Conservation (phyloP, 2,797 vertebrate genomes). For the Tauraco hartlaubi region DNA sequence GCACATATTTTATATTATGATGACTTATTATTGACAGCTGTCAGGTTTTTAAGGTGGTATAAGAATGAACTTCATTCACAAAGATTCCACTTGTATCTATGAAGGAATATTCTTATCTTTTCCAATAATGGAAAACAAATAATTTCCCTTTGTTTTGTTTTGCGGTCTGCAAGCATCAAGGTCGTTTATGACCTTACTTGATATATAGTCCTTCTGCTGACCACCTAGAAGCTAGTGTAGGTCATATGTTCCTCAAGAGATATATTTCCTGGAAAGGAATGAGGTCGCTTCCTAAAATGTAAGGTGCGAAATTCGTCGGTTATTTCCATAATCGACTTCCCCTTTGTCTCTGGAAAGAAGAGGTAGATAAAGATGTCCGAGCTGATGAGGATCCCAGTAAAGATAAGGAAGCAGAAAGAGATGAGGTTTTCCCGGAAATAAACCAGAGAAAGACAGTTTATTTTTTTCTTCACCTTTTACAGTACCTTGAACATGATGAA, state of each 20-base stretch:
- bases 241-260: background rate
- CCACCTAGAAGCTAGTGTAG: background rate
- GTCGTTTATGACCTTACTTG: background rate
- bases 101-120: background rate
- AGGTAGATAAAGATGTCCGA: constrained; percentile 79
- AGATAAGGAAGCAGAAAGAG: constrained; percentile 85
- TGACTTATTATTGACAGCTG: background rate
- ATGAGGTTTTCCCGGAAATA: constrained; percentile 78
- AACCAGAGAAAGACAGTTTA: background rate
- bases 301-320: constrained; percentile 77
- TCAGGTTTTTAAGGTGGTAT: background rate
- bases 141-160: background rate
- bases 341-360: constrained; percentile 87
- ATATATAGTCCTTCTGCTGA: background rate
- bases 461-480: background rate
- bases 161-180: background rate
- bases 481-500: background rate
- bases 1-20: background rate
- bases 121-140: background rate
- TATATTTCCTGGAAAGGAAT: background rate
- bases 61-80: background rate
- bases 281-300: constrained; percentile 50
- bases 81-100: background rate
- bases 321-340: constrained; percentile 85
- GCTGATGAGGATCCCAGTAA: constrained; percentile 78